Evolutionary conservation across 2,113 vertebrate species (phyloP).

Genomic region (Psittacus erithacus): DNA sequence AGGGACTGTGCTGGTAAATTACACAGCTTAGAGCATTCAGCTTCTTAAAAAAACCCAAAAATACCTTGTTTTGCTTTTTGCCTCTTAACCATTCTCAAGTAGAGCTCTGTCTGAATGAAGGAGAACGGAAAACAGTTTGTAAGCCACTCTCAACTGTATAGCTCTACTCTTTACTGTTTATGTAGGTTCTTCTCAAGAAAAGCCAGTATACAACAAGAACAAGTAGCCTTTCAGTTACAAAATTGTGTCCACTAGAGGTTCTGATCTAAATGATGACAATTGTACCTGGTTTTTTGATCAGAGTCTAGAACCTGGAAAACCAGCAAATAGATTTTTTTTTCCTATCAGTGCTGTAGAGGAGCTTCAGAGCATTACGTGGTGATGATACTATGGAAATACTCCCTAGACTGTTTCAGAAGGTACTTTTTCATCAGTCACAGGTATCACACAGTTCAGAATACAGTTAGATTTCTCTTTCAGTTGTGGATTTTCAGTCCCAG

Average conservation of each 20-base stretch:
- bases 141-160: not conserved
- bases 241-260: not conserved
- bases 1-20: not conserved
- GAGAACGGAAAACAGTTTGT: not conserved
- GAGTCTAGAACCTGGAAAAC: not conserved
- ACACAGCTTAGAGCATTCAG: not conserved
- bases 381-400: not conserved
- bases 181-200: slow-evolving; percentile 13
- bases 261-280: not conserved
- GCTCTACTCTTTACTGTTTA: not conserved
- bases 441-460: not conserved
- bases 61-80: not conserved
- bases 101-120: not conserved
- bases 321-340: not conserved
- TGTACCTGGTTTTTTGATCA: not conserved
- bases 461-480: not conserved
- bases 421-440: not conserved
- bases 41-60: not conserved
- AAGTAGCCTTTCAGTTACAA: not conserved
- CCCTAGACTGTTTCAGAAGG: not conserved
- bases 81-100: not conserved
- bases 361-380: not conserved
- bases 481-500: not conserved
- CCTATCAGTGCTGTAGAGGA: not conserved
- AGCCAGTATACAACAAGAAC: not conserved